phyloP scores from a whole-genome alignment of 92 coral and sea anemone genomes.

The Porites divaricata region DNA sequence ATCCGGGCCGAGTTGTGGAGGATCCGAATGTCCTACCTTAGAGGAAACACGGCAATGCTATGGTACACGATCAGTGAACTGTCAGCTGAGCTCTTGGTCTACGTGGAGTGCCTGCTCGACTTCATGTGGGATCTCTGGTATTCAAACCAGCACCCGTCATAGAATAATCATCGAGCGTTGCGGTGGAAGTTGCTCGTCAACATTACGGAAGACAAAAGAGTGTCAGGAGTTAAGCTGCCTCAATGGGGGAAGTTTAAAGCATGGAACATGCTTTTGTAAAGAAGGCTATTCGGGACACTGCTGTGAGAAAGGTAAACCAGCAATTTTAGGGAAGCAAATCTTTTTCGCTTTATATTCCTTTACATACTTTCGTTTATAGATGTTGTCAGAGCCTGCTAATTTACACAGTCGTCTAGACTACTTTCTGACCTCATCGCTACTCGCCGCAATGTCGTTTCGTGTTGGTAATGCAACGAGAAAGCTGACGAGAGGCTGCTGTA shows the following conservation, averaged over 20 bases:
- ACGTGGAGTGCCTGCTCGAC: slow-evolving; percentile 11
- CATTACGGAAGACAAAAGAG: slow-evolving; percentile 7
- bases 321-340: no score
- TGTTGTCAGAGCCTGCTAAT: no score
- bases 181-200: slow-evolving; percentile 2
- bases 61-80: background rate
- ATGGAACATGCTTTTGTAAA: background rate
- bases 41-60: background rate
- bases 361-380: no score
- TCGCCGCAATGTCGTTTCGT: no score
- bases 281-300: no score
- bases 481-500: no score
- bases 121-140: background rate
- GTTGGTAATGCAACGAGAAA: no score
- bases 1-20: background rate
- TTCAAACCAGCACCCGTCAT: slow-evolving; percentile 8
- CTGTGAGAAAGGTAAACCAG: no score
- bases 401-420: no score
- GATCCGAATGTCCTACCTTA: background rate
- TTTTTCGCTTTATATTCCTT: no score
- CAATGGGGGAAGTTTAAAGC: background rate
- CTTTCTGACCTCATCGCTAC: no score
- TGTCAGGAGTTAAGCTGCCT: background rate
- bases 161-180: background rate
- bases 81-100: no score